Percentiles rank a stretch among this genome's conserved stretches.
These are phyloP conservation scores for Trachymyrmex cornetzi DNA, from an alignment of 1,140 invertebrate species.

Conservation along the genomic window DNA sequence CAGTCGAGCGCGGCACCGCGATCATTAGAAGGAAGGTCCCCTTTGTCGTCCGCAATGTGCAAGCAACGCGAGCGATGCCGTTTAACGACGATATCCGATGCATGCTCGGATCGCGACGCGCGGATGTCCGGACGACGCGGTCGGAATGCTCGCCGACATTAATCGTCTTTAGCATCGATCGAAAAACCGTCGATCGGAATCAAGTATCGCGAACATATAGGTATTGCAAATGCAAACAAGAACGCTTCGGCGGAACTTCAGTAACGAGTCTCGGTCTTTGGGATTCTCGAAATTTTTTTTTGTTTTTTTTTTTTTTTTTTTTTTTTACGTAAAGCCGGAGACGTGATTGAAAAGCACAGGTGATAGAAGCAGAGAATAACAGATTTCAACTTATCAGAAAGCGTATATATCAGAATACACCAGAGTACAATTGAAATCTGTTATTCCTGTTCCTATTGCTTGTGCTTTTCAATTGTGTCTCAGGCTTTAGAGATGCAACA, in stretches of 20 bases:
- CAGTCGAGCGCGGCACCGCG: slow-evolving; percentile 66
- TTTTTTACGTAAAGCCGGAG: no score
- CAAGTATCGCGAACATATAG: neutral
- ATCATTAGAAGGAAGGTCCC: slow-evolving; percentile 56
- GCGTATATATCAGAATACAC: no score
- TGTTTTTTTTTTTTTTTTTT: neutral
- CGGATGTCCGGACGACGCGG: slow-evolving; percentile 32
- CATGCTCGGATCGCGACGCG: slow-evolving; percentile 29
- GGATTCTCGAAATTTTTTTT: neutral
- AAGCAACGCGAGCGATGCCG: neutral
- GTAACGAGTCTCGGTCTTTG: neutral
- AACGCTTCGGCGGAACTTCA: neutral
- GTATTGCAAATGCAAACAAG: slow-evolving; percentile 20
- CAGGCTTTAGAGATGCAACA: neutral
- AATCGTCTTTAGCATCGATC: neutral
- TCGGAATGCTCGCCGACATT: slow-evolving; percentile 30
- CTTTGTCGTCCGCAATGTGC: slow-evolving; percentile 62
- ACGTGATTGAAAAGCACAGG: no score
- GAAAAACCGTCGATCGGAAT: slow-evolving; percentile 28
- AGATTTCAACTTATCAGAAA: no score
- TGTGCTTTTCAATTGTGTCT: no score
- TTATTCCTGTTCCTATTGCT: no score
- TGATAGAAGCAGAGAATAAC: no score
- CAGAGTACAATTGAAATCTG: no score
- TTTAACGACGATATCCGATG: slow-evolving; percentile 40